A percentile compares a stretch with the other conserved stretches of the same genome.
Evolutionary conservation across 2,113 vertebrate species (phyloP).

Genomic region (Pteropus alecto): DNA sequence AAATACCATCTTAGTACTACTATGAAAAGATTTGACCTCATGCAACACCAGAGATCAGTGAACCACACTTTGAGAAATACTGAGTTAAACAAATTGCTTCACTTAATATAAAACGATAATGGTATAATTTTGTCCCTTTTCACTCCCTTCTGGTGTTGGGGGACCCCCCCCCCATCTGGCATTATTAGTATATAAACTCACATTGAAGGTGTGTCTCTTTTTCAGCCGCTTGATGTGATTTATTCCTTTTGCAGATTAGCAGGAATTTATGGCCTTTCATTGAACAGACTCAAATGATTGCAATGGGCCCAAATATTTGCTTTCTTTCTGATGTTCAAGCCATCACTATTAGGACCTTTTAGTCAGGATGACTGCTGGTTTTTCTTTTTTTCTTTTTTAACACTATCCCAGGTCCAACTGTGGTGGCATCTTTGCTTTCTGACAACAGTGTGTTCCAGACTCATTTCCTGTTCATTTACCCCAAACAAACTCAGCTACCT

Average conservation of each 20-base stretch:
- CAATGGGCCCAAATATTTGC: neutral
- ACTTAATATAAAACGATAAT: neutral
- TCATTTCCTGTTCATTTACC: neutral
- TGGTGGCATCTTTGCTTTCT: neutral
- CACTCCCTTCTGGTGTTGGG: too few relatives aligned
- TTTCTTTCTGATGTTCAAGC: neutral
- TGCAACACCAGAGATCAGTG: neutral
- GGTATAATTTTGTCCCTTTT: neutral
- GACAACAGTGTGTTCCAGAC: neutral
- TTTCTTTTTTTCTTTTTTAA: neutral
- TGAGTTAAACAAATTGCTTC: neutral
- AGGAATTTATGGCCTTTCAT: neutral
- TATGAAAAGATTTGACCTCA: neutral
- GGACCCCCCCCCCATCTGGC: accelerated
- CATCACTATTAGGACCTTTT: too few relatives aligned
- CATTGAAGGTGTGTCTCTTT: accelerated
- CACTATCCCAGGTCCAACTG: neutral
- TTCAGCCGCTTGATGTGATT: neutral
- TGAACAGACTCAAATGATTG: too few relatives aligned
- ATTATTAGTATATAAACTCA: neutral
- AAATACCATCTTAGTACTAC: neutral
- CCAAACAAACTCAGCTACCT: neutral
- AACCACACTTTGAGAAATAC: neutral
- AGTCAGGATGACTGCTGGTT: too few relatives aligned
- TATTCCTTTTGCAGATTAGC: too few relatives aligned